Evolutionary conservation across 2,797 vertebrate species (phyloP).

Genomic region (Vireo griseus): DNA sequence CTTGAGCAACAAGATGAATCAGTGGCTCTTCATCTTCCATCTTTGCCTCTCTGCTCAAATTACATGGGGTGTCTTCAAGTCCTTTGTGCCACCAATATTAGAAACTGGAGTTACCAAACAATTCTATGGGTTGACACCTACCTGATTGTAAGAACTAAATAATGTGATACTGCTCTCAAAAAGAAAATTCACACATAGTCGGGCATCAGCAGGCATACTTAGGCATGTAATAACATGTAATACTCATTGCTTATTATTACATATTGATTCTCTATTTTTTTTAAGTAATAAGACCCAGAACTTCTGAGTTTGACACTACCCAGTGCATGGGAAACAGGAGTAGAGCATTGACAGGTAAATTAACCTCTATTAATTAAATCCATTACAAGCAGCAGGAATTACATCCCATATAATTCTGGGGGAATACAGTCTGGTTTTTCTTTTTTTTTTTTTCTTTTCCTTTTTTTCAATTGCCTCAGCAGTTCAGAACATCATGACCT

Average conservation of each 20-base stretch:
- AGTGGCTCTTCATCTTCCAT: not conserved
- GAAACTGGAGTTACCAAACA: not conserved
- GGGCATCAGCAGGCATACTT: not conserved
- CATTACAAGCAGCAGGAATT: not conserved
- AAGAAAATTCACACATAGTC: not conserved
- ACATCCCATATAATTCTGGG: not conserved
- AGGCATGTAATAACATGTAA: no score
- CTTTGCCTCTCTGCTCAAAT: not conserved
- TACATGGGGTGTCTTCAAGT: not conserved
- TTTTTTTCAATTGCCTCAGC: not conserved
- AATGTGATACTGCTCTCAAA: not conserved
- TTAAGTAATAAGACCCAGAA: not conserved
- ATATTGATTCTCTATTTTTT: no score
- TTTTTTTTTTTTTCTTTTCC: no score
- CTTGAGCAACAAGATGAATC: not conserved
- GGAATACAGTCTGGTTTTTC: rapidly evolving
- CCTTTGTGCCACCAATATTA: not conserved
- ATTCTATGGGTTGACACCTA: not conserved
- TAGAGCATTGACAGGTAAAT: not conserved
- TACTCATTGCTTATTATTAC: not conserved
- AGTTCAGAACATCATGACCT: not conserved
- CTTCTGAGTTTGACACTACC: not conserved
- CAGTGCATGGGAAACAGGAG: not conserved
- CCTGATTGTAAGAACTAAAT: not conserved
- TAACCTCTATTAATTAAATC: not conserved